Evolutionary conservation across 1,140 invertebrate species (phyloP), one percentile per base, ranked within the genome.

Genomic region (Schlechtendalia chinensis): DNA sequence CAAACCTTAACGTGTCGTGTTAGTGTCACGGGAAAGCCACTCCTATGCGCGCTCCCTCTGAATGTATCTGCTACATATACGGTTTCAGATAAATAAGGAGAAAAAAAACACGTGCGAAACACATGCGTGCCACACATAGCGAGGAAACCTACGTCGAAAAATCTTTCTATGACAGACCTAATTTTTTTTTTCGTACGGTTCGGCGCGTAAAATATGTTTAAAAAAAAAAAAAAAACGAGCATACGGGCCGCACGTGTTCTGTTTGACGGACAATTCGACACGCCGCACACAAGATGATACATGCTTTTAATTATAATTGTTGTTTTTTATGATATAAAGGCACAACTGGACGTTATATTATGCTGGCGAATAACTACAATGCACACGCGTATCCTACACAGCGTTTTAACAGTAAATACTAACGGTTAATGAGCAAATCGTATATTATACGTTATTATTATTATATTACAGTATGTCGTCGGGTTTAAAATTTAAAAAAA

Each of bases 191-290:
- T 10, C 39, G 14, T 53, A 14, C 22, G n/a, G 39, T 69, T 69
- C 39, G 45, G 39, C 12, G 63, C 32, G n/a, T 24, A n/a, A 39
- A 69, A 8, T 39, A 39, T 39, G 32, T 69, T 47, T 22, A 47
- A 69, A 67, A 61, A n/a, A n/a, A n/a, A n/a, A 61, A 63, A 29
- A 63, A 16, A 39, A 29, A 65, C 63, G 11, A 4, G 3, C 63
- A 69, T 69, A 47, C 29, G 61, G 29, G 16, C 17, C 45, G 65
- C 65, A 69, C 39, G 39, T 69, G 67, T 69, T 47, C 39, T 39
- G 14, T 45, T 47, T 69, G 65, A 69, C n/a, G 32, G n/a, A 47
- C 39, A n/a, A 69, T 69, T 47, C 39, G 39, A 69, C 39, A 16
- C 17, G 22, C 14, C 65, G 5, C 12, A 12, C 16, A 19, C 12